Base-by-base conservation (phyloP, 1,140 invertebrate genomes). In the Bombus polaris region DNA sequence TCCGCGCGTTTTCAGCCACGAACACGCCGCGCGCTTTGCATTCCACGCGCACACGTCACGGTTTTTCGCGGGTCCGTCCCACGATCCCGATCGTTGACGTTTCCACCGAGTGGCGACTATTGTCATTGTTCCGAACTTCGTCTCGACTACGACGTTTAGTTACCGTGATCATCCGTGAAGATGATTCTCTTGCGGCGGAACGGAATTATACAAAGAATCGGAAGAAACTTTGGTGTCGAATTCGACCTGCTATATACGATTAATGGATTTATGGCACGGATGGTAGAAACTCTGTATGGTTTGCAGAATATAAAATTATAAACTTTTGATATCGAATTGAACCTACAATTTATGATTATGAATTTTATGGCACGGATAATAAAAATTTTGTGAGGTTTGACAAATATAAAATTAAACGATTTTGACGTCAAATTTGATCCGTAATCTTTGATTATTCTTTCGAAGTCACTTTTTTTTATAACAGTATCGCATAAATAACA, bases 21-120 rank as follows among this genome's bases (percentile, higher is more conserved):
- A 53, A 88, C 77, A 13, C 65, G 74, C 74, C 81, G 78, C 90
- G 90, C 83, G 75, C 79, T 87, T 90, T 80, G 87, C 87, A 87
- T 88, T 91, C 89, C 87, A 79, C 83, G 66, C 81, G 37, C 44
- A 44, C 32, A 25, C 80, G 81, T 42, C 59, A 18, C 65, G 12
- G 5, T 70, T 80, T 80, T 79, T 74, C 88, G 78, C 72, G 82
- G 70, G 25, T 53, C 70, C 75, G 25, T 35, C 35, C 18, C 72
- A n/a, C 28, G 18, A 22, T 39, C 22, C 22, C 22, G 35, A 10
- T 25, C 47, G 6, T 25, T 9, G 9, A 3, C 70, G 10, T 44
- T 71, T 35, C 25, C 72, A 5, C 12, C 3, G 44, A 53, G 62
- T 37, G 71, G 28, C 22, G 59, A 22, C 66, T 47, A 66, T 65